Conservation (phyloP, 2,888 invertebrate genomes). For the Mongoloraphidia duomilia region DNA sequence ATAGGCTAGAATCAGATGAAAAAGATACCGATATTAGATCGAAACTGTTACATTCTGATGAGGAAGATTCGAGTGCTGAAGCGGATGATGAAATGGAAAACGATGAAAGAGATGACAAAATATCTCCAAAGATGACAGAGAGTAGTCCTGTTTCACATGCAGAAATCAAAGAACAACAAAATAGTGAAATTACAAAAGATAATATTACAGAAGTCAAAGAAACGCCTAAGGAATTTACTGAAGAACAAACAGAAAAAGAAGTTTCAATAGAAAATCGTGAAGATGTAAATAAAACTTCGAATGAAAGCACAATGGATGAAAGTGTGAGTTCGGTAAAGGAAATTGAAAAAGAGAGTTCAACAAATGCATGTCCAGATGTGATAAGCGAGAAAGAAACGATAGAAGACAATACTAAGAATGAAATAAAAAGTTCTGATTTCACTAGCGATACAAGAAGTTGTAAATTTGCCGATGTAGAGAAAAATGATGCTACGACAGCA, state of each 20-base stretch:
- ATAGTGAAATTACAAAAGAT: too few species aligned
- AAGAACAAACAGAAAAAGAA: neutral
- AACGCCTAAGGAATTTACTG: neutral
- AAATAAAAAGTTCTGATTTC: neutral
- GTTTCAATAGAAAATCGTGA: slow-evolving; percentile 11
- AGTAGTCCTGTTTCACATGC: neutral
- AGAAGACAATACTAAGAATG: neutral
- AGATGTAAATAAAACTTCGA: slow-evolving; percentile 26
- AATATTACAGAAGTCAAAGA: too few species aligned
- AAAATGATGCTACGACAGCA: slow-evolving; percentile 9
- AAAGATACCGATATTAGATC: slow-evolving; percentile 22
- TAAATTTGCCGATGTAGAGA: slow-evolving; percentile 7
- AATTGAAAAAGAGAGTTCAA: slow-evolving; percentile 5
- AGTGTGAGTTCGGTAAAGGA: slow-evolving; percentile 9
- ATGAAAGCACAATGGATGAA: slow-evolving; percentile 16
- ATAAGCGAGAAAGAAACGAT: neutral
- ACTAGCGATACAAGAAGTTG: too few species aligned
- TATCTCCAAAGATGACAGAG: slow-evolving; percentile 17
- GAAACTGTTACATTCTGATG: slow-evolving; percentile 31
- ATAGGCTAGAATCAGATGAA: slow-evolving; percentile 14
- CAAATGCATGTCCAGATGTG: neutral
- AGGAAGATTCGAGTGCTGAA: slow-evolving; percentile 48
- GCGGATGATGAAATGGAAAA: slow-evolving; percentile 55
- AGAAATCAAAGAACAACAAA: too few species aligned
- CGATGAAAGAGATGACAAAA: slow-evolving; percentile 38